Evolutionary conservation across 1,140 invertebrate genomes (phyloP).

Genomic region (Bombus superbus): DNA sequence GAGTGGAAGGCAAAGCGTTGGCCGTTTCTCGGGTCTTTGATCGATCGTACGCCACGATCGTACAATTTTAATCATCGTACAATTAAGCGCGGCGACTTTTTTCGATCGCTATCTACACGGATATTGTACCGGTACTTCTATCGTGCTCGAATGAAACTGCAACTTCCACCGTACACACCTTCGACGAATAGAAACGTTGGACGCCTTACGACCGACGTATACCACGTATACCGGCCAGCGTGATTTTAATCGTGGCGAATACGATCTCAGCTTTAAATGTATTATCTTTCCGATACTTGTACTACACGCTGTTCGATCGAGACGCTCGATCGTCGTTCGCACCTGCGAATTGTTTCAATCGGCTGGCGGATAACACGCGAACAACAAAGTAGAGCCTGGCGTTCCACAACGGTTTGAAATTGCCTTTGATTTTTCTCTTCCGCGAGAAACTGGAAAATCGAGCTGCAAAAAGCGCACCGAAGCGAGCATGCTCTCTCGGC

Average conservation of each 20-base stretch:
- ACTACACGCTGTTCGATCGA: background rate
- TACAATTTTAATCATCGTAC: conserved; percentile 8
- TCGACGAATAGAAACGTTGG: conserved; percentile 14
- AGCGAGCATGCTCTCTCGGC: background rate
- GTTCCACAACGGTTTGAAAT: background rate
- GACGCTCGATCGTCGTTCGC: background rate
- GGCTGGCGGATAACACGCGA: background rate
- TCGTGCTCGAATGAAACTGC: conserved; percentile 32
- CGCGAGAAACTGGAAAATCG: conserved; percentile 2
- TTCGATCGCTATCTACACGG: conserved; percentile 10
- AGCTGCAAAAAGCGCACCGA: background rate
- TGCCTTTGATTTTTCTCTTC: background rate
- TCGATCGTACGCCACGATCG: background rate
- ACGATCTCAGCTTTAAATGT: conserved; percentile 4
- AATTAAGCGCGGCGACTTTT: background rate
- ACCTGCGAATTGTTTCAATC: conserved; percentile 12
- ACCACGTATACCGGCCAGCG: too few relatives aligned
- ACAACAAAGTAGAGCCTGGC: background rate
- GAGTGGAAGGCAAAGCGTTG: too few relatives aligned
- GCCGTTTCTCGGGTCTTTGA: background rate
- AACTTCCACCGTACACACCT: conserved; percentile 20
- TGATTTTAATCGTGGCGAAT: conserved; percentile 28
- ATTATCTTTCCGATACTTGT: conserved; percentile 34
- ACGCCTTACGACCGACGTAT: too few relatives aligned
- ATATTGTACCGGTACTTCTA: conserved; percentile 25